Conservation (phyloP, 2,888 invertebrate species). For the Sylvicola fuscatus region DNA sequence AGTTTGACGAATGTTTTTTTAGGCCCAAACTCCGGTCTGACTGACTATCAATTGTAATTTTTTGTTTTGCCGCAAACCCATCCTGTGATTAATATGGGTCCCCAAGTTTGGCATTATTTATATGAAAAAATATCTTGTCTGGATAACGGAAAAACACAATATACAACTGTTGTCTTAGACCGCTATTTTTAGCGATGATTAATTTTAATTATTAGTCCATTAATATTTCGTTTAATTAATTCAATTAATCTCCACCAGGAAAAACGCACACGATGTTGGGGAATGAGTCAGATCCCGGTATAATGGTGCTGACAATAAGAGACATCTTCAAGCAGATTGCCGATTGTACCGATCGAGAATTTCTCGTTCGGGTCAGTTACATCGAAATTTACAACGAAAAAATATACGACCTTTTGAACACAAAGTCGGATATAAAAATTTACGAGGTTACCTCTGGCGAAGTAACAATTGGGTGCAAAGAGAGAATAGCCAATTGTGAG, state of each 20-base stretch:
- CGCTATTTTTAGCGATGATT: too few species aligned
- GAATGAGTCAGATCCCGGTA: conserved; percentile 40
- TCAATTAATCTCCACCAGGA: conserved; percentile 11
- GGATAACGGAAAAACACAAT: too few species aligned
- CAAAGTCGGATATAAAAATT: conserved; percentile 36
- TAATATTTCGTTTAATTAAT: too few species aligned
- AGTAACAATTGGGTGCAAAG: conserved; percentile 40
- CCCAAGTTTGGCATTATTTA: too few species aligned
- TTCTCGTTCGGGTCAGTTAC: conserved; percentile 57
- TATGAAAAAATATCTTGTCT: too few species aligned
- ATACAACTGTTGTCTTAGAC: too few species aligned
- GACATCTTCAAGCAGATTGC: conserved; percentile 48
- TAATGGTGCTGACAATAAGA: conserved; percentile 49
- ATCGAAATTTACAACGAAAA: conserved; percentile 81
- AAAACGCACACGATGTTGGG: conserved; percentile 78
- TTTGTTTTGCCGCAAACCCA: too few species aligned
- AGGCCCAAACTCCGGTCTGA: too few species aligned
- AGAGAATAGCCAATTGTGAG: conserved; percentile 38
- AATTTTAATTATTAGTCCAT: too few species aligned
- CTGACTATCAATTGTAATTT: too few species aligned
- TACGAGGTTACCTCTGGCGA: conserved; percentile 38
- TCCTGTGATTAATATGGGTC: too few species aligned
- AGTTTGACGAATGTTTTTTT: not conserved
- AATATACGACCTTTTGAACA: conserved; percentile 50
- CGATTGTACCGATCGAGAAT: conserved; percentile 41